Evolutionary conservation across 2,113 vertebrate species (phyloP).

Genomic region (Carassius auratus): DNA sequence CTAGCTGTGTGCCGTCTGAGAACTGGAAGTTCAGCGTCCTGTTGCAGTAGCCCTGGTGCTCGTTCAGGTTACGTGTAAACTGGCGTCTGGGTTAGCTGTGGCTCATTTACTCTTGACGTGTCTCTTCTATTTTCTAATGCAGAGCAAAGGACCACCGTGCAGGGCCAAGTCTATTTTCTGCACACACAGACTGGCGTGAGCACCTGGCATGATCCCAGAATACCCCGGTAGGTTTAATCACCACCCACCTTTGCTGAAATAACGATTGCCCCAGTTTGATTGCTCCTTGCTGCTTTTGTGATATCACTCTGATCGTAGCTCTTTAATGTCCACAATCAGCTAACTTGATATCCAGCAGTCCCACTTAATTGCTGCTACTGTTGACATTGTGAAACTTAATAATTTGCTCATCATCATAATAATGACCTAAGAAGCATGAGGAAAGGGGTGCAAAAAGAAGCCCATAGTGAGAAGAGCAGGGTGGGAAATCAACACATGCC

Average conservation of each 20-base stretch:
- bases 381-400: conserved; percentile 16
- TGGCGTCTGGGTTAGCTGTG: neutral
- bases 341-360: conserved; percentile 33
- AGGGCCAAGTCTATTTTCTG: conserved; percentile 96
- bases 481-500: neutral
- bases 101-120: neutral
- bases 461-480: neutral
- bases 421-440: neutral
- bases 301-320: neutral
- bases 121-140: conserved; percentile 28
- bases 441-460: neutral
- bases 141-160: conserved; percentile 93
- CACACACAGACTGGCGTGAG: conserved; percentile 97
- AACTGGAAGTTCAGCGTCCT: neutral
- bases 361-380: conserved; percentile 15
- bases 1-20: conserved; percentile 5
- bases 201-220: conserved; percentile 96
- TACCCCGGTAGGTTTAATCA: conserved; percentile 83
- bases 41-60: neutral
- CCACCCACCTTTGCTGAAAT: neutral
- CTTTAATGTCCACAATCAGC: conserved; percentile 12
- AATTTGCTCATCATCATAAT: neutral
- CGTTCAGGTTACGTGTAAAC: neutral
- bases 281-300: neutral
- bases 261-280: neutral